Base-by-base conservation (phyloP, 2,797 vertebrate genomes). In the Monodelphis domestica region DNA sequence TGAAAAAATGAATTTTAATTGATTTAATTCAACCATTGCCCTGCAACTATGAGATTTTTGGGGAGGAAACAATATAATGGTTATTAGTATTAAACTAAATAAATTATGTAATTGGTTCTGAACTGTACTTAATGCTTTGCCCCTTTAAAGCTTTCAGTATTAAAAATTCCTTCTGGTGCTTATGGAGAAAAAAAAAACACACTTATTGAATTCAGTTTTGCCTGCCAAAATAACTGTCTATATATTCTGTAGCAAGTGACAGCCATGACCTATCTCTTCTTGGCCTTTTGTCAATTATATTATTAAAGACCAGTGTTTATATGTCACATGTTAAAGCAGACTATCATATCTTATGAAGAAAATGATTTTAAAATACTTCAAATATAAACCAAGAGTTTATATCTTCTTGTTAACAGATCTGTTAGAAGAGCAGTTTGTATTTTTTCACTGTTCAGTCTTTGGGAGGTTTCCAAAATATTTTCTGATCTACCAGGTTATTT, bases 211-310 rank as follows among this genome's bases (percentile, higher is more conserved):
- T 98, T 98, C 1, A 51, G 28, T 87, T 98, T 95, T 96, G 97
- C 97, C 96, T 98, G 96, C 98, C 97, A 97, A 97, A 98, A 97
- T 98, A 98, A 94, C 93, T 95, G 95, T 98, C 96, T 98, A 97
- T 98, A 94, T 98, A 95, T 97, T 98, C 94, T 98, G 95, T 98
- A 97, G 95, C 95, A 92, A 97, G 97, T 97, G 97, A 98, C 95
- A 97, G 94, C 78, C 94, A 96, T 97, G 95, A 95, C 96, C 92
- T 96, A 97, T 98, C 98, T 97, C 93, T 93, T 95, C 63, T 95
- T 98, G 98, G 97, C 97, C 94, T 96, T 98, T 97, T 97, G 98
- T 97, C 98, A 98, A 97, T 96, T 98, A 97, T 98, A 97, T 97
- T 98, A 98, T 98, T 98, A 97, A 97, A 98, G 96, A 93, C 90